Evolutionary conservation across 2,888 invertebrate genomes (phyloP).

Genomic region (Drosophila testacea): DNA sequence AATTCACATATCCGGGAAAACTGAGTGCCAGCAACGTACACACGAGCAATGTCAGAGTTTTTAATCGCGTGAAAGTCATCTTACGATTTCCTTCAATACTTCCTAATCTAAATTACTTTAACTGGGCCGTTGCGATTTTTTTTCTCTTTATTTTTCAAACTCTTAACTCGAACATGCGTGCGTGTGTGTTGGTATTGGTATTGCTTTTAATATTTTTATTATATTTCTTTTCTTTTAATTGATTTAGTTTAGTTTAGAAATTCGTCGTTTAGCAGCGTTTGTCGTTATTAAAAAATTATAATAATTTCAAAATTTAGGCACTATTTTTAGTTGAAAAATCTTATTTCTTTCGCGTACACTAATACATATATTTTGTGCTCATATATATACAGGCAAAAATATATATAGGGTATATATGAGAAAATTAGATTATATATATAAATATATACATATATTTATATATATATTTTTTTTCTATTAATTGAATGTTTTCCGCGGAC

Average conservation of each 20-base stretch:
- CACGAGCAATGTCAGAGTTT: conserved; percentile 84
- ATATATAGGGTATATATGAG: conserved; percentile 70
- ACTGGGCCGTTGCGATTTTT: conserved; percentile 49
- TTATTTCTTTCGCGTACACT: conserved; percentile 74
- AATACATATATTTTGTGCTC: conserved; percentile 67
- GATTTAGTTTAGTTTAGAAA: conserved; percentile 22
- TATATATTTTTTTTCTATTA: conserved; percentile 62
- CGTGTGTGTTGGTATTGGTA: conserved; percentile 36
- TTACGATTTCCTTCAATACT: conserved; percentile 60
- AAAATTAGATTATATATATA: conserved; percentile 71
- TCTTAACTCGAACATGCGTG: conserved; percentile 72
- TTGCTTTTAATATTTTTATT: conserved; percentile 26
- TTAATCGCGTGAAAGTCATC: conserved; percentile 85
- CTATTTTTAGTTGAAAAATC: conserved; percentile 75
- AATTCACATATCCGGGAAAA: conserved; percentile 85
- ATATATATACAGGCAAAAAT: conserved; percentile 56
- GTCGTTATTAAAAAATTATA: conserved; percentile 66
- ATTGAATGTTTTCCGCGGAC: conserved; percentile 85
- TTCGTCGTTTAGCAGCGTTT: conserved; percentile 61
- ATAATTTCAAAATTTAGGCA: conserved; percentile 60
- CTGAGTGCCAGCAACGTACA: conserved; percentile 84
- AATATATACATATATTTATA: conserved; percentile 54
- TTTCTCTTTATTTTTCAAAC: conserved; percentile 31
- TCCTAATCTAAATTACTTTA: conserved; percentile 45
- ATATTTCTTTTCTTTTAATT: conserved; percentile 34